phyloP scores from a whole-genome alignment of 2,888 invertebrate species.

The Oscheius myriophilus region DNA sequence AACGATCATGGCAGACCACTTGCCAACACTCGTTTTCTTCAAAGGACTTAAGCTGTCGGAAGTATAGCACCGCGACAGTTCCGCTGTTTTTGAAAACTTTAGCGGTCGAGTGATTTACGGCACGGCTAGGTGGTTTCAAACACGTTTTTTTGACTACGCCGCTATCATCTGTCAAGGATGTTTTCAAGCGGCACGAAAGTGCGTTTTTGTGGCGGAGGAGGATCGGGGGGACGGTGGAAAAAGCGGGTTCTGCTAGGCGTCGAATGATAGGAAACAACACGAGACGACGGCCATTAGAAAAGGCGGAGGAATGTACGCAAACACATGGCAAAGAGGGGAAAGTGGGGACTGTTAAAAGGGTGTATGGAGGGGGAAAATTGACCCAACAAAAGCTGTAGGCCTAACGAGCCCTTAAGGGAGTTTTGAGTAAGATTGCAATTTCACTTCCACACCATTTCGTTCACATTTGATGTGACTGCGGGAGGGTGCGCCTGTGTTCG shows the following conservation, averaged over 20 bases:
- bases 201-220: slow-evolving; percentile 18
- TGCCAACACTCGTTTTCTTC: no score
- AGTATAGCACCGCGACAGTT: neutral
- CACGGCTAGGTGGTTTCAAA: slow-evolving; percentile 4
- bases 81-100: neutral
- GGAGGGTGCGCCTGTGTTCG: no score
- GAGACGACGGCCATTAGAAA: slow-evolving; percentile 9
- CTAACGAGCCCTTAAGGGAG: no score
- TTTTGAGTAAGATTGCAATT: no score
- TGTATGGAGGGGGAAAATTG: no score
- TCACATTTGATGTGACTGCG: no score
- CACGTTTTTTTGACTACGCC: slow-evolving; percentile 15
- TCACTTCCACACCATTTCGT: no score
- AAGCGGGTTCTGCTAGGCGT: slow-evolving; percentile 8
- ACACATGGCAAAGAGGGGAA: no score
- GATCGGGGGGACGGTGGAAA: neutral
- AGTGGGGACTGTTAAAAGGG: no score
- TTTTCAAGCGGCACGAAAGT: slow-evolving; percentile 16
- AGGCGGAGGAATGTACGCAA: slow-evolving; percentile 17
- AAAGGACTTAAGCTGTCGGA: no score
- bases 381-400: no score
- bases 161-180: slow-evolving; percentile 26
- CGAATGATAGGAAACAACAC: slow-evolving; percentile 11
- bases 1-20: no score
- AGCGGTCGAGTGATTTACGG: slow-evolving; percentile 15